Percentiles rank a stretch among this genome's conserved stretches.
Evolutionary conservation across 2,113 vertebrate genomes (phyloP).

Genomic region (Atherinomorus stipes): DNA sequence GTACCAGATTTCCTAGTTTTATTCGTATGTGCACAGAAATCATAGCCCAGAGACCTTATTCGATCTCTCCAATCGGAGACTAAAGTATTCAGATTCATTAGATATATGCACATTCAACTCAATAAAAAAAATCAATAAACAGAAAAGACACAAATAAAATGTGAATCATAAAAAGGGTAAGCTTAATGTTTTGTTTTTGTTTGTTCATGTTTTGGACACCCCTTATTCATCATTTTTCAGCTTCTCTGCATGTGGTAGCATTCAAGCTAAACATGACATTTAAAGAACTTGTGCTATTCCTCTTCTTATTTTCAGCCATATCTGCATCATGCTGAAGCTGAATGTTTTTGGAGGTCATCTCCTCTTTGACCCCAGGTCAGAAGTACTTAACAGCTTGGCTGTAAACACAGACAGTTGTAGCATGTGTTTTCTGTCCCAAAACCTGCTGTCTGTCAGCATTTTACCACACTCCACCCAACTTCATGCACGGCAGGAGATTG

Average conservation of each 20-base stretch:
- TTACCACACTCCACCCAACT: slow-evolving; percentile 52
- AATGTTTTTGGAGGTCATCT: slow-evolving; percentile 9
- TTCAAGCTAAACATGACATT: slow-evolving; percentile 9
- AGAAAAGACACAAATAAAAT: no score
- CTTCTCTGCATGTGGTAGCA: neutral
- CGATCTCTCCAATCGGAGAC: slow-evolving; percentile 19
- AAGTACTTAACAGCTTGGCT: slow-evolving; percentile 18
- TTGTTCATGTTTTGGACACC: slow-evolving; percentile 4
- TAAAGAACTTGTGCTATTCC: neutral
- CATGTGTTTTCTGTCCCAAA: slow-evolving; percentile 47
- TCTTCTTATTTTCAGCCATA: neutral
- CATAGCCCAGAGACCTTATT: slow-evolving; percentile 32
- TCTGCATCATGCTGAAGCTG: neutral
- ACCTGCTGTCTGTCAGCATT: slow-evolving; percentile 67
- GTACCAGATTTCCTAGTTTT: slow-evolving; percentile 45
- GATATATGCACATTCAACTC: neutral
- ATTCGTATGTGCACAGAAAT: slow-evolving; percentile 41
- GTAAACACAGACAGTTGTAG: slow-evolving; percentile 65
- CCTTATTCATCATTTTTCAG: neutral
- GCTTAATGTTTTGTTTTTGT: no score
- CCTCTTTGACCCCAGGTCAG: slow-evolving; percentile 33
- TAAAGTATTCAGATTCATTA: slow-evolving; percentile 3
- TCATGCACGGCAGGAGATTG: slow-evolving; percentile 14
- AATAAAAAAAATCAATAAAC: no score
- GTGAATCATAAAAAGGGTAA: no score